phyloP scores from a whole-genome alignment of 1,140 invertebrate genomes.

The Zaprionus davidi region DNA sequence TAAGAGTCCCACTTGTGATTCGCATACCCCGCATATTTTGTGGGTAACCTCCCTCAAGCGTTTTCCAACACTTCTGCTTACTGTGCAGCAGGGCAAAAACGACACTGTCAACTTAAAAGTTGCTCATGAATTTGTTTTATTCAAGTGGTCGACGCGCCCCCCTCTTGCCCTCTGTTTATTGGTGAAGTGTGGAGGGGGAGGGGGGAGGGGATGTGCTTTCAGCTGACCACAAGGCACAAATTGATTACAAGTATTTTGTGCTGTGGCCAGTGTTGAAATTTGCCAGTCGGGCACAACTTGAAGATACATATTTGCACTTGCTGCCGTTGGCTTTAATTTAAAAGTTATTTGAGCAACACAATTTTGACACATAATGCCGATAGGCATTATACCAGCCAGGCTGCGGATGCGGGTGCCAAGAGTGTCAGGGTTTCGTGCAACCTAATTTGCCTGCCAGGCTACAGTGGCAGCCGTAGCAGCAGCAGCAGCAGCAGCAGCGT shows the following conservation, averaged over 20 bases:
- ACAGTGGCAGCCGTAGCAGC: neutral
- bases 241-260: constrained; percentile 76
- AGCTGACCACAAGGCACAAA: constrained; percentile 73
- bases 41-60: neutral
- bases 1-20: neutral
- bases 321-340: constrained; percentile 74
- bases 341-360: constrained; percentile 82
- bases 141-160: constrained; percentile 36
- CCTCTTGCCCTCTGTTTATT: constrained; percentile 9
- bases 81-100: constrained; percentile 38
- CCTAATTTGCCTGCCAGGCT: constrained; percentile 63
- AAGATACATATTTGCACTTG: constrained; percentile 28
- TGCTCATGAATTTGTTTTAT: constrained; percentile 55
- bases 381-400: constrained; percentile 49
- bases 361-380: constrained; percentile 73
- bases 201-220: neutral
- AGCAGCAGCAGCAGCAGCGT: constrained; percentile 20
- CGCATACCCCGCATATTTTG: neutral
- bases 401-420: too few relatives aligned
- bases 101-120: constrained; percentile 48
- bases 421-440: constrained; percentile 42
- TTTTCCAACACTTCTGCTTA: constrained; percentile 14
- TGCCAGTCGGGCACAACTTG: constrained; percentile 43
- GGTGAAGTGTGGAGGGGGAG: neutral
- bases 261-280: constrained; percentile 62